phyloP scores from a whole-genome alignment of 1,140 invertebrate species.

The Conopomorpha cramerella region DNA sequence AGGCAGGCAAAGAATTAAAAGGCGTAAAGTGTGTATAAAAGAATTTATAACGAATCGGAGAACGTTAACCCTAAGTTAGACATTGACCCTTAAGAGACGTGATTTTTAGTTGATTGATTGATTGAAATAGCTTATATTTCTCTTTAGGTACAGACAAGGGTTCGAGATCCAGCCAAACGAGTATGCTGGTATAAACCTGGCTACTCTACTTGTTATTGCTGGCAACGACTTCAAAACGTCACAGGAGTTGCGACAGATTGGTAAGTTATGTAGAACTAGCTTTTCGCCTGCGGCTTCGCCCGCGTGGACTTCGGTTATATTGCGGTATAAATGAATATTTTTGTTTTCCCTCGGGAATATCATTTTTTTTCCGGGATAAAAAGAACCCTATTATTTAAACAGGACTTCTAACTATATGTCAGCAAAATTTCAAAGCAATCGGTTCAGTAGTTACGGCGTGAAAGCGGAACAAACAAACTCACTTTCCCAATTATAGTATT shows the following conservation, averaged over 20 bases:
- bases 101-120: constrained; percentile 2
- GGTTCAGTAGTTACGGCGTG: too few relatives aligned
- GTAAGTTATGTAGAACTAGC: constrained; percentile 72
- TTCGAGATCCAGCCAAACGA: constrained; percentile 98
- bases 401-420: too few relatives aligned
- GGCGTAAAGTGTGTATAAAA: too few relatives aligned
- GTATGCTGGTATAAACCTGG: constrained; percentile 98
- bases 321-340: neutral
- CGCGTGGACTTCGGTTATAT: neutral
- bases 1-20: too few relatives aligned
- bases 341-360: too few relatives aligned
- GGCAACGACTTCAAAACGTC: constrained; percentile 95
- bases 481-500: too few relatives aligned
- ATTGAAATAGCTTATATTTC: constrained; percentile 3
- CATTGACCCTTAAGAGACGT: neutral
- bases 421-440: too few relatives aligned
- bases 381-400: too few relatives aligned
- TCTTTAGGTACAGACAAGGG: constrained; percentile 84
- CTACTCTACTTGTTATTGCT: constrained; percentile 95
- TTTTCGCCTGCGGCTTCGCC: too few relatives aligned
- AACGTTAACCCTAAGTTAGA: neutral
- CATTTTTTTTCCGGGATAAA: too few relatives aligned
- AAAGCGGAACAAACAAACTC: too few relatives aligned
- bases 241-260: constrained; percentile 87
- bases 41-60: too few relatives aligned